These are phyloP conservation scores for Drosophila lowei DNA, from an alignment of 1,140 invertebrate species.

Conservation along the genomic window DNA sequence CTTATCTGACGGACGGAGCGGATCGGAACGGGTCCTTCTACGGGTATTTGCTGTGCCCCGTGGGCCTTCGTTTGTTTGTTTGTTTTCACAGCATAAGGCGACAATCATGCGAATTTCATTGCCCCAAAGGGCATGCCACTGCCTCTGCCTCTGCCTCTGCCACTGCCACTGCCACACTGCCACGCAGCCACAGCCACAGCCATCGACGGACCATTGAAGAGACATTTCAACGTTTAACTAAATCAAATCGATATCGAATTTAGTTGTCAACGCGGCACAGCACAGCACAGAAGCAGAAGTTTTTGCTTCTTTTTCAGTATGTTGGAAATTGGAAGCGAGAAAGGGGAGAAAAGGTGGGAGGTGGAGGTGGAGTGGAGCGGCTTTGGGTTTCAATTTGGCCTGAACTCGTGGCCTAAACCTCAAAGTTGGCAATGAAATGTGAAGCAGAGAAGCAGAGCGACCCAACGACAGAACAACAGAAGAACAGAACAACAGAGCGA, in stretches of 20 bases:
- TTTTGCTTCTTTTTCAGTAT: conserved; percentile 60
- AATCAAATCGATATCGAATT: conserved; percentile 80
- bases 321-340: conserved; percentile 38
- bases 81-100: conserved; percentile 75
- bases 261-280: conserved; percentile 68
- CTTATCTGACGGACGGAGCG: conserved; percentile 42
- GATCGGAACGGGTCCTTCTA: conserved; percentile 9
- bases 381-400: conserved; percentile 68
- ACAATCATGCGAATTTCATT: conserved; percentile 71
- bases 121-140: conserved; percentile 31
- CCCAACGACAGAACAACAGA: no score
- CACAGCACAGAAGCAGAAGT: conserved; percentile 24
- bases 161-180: neutral
- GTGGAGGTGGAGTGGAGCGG: conserved; percentile 11
- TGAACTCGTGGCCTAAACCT: conserved; percentile 50
- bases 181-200: neutral
- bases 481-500: neutral
- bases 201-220: conserved; percentile 30
- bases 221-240: conserved; percentile 70
- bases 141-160: neutral
- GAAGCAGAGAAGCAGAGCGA: conserved; percentile 43
- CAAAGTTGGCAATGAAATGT: conserved; percentile 64
- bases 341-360: neutral
- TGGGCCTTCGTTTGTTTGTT: conserved; percentile 50
- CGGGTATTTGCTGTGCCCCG: conserved; percentile 34